Evolutionary conservation across 2,888 invertebrate species (phyloP).

Genomic region (Sphaeridia pumilis): DNA sequence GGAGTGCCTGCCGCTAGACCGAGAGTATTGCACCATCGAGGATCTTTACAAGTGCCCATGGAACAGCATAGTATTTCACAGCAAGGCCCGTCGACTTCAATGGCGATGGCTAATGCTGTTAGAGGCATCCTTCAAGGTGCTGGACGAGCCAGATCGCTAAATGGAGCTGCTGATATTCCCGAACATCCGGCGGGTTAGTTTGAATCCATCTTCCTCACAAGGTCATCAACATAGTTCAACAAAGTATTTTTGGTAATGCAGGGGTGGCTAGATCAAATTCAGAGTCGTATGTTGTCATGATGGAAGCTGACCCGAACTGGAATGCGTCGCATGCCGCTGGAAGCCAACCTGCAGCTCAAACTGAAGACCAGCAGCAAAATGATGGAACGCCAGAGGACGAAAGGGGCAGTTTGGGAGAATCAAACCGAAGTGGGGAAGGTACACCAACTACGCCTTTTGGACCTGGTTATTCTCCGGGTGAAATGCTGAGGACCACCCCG

Average conservation of each 20-base stretch:
- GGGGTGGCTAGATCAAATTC: slow-evolving; percentile 10
- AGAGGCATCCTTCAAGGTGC: neutral
- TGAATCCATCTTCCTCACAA: too few species aligned
- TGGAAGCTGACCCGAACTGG: slow-evolving; percentile 23
- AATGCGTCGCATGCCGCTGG: slow-evolving; percentile 3
- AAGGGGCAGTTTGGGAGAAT: neutral
- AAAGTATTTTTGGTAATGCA: neutral
- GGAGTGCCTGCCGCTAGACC: neutral
- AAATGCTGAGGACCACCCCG: slow-evolving; percentile 42
- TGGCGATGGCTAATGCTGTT: neutral
- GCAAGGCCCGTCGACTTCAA: neutral
- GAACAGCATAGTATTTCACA: neutral
- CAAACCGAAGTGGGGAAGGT: neutral
- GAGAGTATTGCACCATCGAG: neutral
- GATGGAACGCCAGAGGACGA: slow-evolving; percentile 7
- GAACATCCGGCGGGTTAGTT: neutral
- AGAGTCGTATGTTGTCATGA: slow-evolving; percentile 26
- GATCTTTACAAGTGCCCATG: neutral
- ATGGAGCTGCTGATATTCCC: neutral
- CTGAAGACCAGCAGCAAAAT: neutral
- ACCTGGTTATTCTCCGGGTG: slow-evolving; percentile 35
- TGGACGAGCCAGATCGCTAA: neutral
- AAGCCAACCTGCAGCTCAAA: neutral
- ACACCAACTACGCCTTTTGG: neutral
- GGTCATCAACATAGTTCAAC: too few species aligned